These are phyloP conservation scores for Drosophila putrida DNA, from an alignment of 2,888 invertebrate genomes.

Conservation along the genomic window DNA sequence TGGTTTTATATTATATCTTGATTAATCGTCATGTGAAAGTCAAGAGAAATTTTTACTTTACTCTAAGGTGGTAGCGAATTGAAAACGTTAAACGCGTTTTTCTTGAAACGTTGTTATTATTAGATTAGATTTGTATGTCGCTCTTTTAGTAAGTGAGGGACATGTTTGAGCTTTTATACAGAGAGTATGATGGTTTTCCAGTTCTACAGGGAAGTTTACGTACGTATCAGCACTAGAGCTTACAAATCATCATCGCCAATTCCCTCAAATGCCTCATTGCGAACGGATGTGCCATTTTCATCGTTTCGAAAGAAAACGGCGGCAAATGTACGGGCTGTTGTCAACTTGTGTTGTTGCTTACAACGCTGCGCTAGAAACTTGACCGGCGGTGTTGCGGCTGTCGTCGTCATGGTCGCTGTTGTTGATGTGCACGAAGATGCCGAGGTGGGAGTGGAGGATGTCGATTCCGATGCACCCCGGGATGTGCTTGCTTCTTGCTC, in stretches of 20 bases:
- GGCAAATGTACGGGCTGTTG: slow-evolving; percentile 83
- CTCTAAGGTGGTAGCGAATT: no score
- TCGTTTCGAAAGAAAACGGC: slow-evolving; percentile 90
- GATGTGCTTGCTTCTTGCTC: slow-evolving; percentile 70
- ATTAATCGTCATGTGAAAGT: no score
- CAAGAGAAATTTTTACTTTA: no score
- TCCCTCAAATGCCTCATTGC: slow-evolving; percentile 97
- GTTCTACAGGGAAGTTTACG: slow-evolving; percentile 29
- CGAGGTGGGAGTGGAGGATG: slow-evolving; percentile 73
- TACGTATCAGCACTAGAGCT: slow-evolving; percentile 53
- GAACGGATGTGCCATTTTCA: slow-evolving; percentile 87
- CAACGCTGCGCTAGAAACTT: slow-evolving; percentile 90
- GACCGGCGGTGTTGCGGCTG: slow-evolving; percentile 73
- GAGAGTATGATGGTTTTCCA: slow-evolving; percentile 27
- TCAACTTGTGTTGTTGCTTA: slow-evolving; percentile 87
- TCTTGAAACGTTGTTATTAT: no score
- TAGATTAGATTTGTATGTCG: no score
- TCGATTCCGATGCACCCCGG: slow-evolving; percentile 57
- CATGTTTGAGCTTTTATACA: slow-evolving; percentile 1
- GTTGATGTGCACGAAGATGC: slow-evolving; percentile 46
- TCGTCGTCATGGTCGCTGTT: slow-evolving; percentile 49
- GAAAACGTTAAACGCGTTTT: no score
- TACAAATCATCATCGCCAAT: slow-evolving; percentile 97
- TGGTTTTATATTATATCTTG: no score
- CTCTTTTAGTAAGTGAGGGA: no score